These are phyloP conservation scores for Burhinus bistriatus DNA, from an alignment of 2,113 vertebrate species.

Conservation along the genomic window DNA sequence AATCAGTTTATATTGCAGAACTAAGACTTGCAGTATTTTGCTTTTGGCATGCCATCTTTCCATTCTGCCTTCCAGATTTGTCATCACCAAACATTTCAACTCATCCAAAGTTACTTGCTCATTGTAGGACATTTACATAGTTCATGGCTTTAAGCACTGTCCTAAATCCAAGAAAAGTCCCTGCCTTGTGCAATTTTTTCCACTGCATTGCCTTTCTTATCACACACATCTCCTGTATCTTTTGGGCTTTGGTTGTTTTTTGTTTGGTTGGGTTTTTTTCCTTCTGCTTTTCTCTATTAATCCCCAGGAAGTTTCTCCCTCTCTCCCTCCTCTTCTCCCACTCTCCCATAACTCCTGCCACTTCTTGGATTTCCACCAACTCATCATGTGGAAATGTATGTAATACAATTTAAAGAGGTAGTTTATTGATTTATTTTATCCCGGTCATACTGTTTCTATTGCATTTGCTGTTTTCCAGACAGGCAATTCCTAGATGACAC, in stretches of 20 bases:
- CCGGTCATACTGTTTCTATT: background rate
- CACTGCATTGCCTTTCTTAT: background rate
- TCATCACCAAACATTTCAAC: background rate
- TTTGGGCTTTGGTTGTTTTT: background rate
- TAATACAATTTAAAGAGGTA: background rate
- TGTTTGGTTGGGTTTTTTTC: too few species aligned
- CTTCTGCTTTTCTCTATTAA: background rate
- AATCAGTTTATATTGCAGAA: background rate
- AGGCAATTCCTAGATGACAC: background rate
- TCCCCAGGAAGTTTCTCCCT: background rate
- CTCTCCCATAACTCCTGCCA: background rate
- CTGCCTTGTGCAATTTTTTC: background rate
- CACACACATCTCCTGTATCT: background rate
- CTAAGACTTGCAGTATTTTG: background rate
- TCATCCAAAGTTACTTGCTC: background rate
- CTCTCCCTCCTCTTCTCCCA: background rate
- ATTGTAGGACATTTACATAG: background rate
- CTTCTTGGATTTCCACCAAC: background rate
- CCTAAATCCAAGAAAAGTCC: background rate
- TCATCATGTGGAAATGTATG: background rate
- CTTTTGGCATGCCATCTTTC: background rate
- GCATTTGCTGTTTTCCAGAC: constrained; percentile 3
- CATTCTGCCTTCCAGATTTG: background rate
- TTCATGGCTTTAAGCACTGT: background rate
- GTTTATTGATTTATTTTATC: background rate